A percentile compares a stretch with the other conserved stretches of the same genome.
These are phyloP conservation scores for Tapirus indicus DNA, from an alignment of 2,797 vertebrate genomes.

Conservation along the genomic window DNA sequence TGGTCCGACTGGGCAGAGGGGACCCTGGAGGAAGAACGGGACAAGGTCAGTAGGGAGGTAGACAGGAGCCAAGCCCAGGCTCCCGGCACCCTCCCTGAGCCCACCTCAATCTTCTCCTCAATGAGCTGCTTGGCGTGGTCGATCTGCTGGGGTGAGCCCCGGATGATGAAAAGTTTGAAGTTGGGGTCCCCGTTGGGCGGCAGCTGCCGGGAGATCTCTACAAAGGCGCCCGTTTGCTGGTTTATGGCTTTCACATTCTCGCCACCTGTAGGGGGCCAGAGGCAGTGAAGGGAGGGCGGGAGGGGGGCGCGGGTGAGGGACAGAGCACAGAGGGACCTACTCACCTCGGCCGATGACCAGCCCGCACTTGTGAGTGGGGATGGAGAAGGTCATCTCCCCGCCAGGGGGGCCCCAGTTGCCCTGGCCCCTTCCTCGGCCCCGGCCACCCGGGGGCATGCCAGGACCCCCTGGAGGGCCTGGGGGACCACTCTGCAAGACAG, in stretches of 20 bases:
- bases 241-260: constrained; percentile 98
- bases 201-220: constrained; percentile 96
- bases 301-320: fast-evolving
- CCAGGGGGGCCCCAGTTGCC: constrained; percentile 94
- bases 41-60: not conserved
- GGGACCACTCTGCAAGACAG: constrained; percentile 89
- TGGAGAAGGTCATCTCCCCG: constrained; percentile 96
- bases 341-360: constrained; percentile 95
- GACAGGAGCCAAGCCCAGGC: fast-evolving
- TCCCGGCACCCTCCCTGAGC: not conserved
- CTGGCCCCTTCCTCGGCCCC: constrained; percentile 91
- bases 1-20: constrained; percentile 93
- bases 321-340: fast-evolving
- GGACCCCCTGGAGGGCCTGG: constrained; percentile 91
- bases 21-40: constrained; percentile 88
- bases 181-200: constrained; percentile 97
- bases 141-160: constrained; percentile 96
- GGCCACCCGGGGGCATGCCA: constrained; percentile 93
- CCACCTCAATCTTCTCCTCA: constrained; percentile 98
- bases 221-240: constrained; percentile 97
- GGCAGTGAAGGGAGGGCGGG: not conserved
- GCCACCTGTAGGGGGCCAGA: constrained; percentile 87
- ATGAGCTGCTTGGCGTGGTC: constrained; percentile 98
- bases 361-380: constrained; percentile 97
- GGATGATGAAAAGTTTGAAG: constrained; percentile 96